Base-by-base conservation (phyloP, 2,888 invertebrate species). In the Agriopis leucophaearia region DNA sequence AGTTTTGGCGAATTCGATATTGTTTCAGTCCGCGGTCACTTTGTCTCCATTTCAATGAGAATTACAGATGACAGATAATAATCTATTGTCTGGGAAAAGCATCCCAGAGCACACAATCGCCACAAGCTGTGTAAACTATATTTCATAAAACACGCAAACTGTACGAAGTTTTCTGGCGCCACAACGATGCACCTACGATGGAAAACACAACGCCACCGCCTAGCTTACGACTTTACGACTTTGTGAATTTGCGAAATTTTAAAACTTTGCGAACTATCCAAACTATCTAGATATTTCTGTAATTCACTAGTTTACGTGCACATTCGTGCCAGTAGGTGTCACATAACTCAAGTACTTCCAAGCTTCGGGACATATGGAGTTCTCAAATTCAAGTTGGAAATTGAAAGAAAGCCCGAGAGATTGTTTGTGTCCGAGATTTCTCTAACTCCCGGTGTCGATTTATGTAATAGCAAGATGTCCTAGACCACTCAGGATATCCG, bases 191-290 rank as follows among this genome's bases (percentile, higher is more conserved):
- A n/a, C n/a, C n/a, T 10, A 27, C 45, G 59, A 47, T n/a, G 27
- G 45, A 38, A 59, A 59, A 65, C 64, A 54, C 64, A 54, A 35
- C 55, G 18, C 27, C 2, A 27, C 36, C 40, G 45, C 44, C 44
- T 36, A 36, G 45, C 35, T n/a, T n/a, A n/a, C n/a, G n/a, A n/a
- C 42, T 62, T 66, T 66, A 66, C 27, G 56, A 45, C 62, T 58
- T 47, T 40, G 48, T 58, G 52, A 79, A 81, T 79, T 81, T 72
- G 72, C 72, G 71, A 81, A 84, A 79, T 80, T 81, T 78, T 69
- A 80, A 82, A 82, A 81, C 82, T 83, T 71, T 35, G 7, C 66
- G 10, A 15, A n/a, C 15, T n/a, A 44, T 13, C 56, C 6, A 83
- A 81, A 4, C 78, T 80, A 78, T 82, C 77, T 83, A 79, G 75